Conservation (phyloP, 1,140 invertebrate genomes). For the Caenorhabditis inopinata region DNA sequence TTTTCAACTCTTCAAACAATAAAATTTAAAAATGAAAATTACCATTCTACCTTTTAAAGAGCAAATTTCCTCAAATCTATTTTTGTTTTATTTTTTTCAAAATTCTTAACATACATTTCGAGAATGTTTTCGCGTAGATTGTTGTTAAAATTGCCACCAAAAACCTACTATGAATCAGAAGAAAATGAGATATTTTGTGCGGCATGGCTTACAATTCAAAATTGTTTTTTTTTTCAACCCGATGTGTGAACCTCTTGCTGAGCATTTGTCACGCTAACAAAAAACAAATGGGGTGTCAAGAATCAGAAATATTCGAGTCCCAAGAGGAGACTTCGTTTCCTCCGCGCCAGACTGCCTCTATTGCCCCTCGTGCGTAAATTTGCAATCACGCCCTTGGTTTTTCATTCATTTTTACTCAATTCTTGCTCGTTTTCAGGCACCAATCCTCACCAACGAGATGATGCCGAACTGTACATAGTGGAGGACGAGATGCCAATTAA, state of each 20-base stretch:
- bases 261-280: background rate
- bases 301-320: background rate
- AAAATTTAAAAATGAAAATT: too few species aligned
- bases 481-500: conserved; percentile 79
- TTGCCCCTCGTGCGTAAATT: background rate
- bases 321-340: background rate
- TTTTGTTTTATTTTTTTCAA: too few species aligned
- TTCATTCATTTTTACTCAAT: background rate
- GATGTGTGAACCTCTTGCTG: conserved; percentile 7
- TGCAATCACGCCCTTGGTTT: background rate
- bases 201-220: too few species aligned
- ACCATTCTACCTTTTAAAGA: too few species aligned
- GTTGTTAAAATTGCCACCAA: too few species aligned
- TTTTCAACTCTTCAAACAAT: too few species aligned
- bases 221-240: too few species aligned
- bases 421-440: conserved; percentile 72
- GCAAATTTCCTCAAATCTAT: too few species aligned
- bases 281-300: conserved; percentile 17
- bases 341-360: background rate
- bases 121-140: too few species aligned
- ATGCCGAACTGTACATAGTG: conserved; percentile 84
- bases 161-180: too few species aligned
- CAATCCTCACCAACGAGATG: conserved; percentile 94
- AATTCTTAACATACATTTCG: too few species aligned
- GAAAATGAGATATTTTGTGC: too few species aligned